Percentiles rank a stretch among this genome's conserved stretches.
Conservation (phyloP, 2,113 vertebrate genomes). For the Carlito syrichta region DNA sequence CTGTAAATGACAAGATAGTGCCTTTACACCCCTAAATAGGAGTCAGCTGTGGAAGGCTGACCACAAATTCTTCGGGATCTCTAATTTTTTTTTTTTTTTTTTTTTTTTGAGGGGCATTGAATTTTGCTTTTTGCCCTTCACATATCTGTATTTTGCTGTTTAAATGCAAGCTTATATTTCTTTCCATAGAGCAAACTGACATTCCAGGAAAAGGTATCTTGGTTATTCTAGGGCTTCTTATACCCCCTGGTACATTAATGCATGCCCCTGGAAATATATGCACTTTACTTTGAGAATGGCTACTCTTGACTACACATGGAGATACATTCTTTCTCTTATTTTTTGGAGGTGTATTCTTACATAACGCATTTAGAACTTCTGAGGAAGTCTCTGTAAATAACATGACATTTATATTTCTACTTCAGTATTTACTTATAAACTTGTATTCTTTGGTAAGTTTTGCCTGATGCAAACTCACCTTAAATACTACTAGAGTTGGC, state of each 20-base stretch:
- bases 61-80: not conserved
- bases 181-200: not conserved
- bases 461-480: not conserved
- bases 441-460: not conserved
- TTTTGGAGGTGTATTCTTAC: not conserved
- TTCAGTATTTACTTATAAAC: conserved; percentile 17
- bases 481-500: not conserved
- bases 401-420: not conserved
- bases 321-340: no score
- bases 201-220: not conserved
- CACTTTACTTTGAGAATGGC: not conserved
- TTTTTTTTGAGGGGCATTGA: not conserved
- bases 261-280: not conserved
- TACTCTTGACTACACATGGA: no score
- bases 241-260: not conserved
- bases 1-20: not conserved
- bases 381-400: not conserved
- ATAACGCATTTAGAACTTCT: not conserved
- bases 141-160: not conserved
- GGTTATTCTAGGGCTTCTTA: not conserved
- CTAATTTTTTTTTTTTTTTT: not conserved
- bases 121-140: not conserved
- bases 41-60: not conserved
- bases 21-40: not conserved
- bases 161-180: not conserved